phyloP scores from a whole-genome alignment of 2,888 invertebrate species.

The Hedychridium roseum region DNA sequence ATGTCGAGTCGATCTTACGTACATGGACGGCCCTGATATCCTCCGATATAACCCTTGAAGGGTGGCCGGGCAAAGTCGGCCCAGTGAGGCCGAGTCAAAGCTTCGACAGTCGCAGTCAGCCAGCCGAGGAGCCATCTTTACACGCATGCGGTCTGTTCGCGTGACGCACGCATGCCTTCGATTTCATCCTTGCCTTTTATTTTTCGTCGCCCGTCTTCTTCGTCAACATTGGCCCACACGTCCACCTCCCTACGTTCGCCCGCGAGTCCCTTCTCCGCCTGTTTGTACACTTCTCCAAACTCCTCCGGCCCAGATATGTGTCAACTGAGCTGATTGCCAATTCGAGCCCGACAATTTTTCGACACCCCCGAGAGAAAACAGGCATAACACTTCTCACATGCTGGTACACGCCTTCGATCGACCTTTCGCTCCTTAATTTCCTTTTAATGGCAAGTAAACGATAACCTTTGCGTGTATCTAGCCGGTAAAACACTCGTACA shows the following conservation, averaged over 20 bases:
- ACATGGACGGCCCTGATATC: constrained; percentile 35
- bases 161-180: constrained; percentile 52
- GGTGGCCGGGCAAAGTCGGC: constrained; percentile 34
- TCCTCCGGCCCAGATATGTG: no score
- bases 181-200: constrained; percentile 19
- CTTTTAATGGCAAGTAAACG: no score
- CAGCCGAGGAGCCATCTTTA: constrained; percentile 46
- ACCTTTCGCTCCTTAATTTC: no score
- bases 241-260: constrained; percentile 5
- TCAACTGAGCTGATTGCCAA: no score
- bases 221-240: no score
- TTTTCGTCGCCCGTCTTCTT: constrained; percentile 20
- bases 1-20: constrained; percentile 46
- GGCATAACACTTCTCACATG: no score
- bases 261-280: constrained; percentile 6
- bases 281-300: constrained; percentile 9
- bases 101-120: constrained; percentile 29
- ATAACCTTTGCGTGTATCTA: no score
- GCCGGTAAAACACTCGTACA: no score
- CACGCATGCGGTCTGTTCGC: constrained; percentile 57
- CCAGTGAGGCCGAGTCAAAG: constrained; percentile 31
- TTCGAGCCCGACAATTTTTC: no score
- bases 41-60: constrained; percentile 43
- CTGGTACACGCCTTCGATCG: no score
- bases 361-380: no score